Evolutionary conservation across 2,113 vertebrate species (phyloP).

Genomic region (Chaetodon auriga): DNA sequence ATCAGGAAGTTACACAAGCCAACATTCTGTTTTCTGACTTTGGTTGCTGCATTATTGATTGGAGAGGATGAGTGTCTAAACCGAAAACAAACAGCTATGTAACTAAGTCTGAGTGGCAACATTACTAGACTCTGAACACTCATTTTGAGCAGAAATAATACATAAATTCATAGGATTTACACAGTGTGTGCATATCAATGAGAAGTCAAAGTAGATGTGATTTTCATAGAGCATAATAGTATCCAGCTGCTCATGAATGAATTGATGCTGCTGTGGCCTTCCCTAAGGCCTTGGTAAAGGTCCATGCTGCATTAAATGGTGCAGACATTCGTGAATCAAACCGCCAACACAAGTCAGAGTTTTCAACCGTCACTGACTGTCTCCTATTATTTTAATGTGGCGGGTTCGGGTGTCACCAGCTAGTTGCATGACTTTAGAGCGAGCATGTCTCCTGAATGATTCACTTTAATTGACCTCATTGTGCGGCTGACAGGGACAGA

Average conservation of each 20-base stretch:
- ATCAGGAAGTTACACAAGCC: constrained; percentile 13
- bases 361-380: background rate
- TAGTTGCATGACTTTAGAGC: background rate
- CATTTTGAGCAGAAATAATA: background rate
- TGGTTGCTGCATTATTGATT: constrained; percentile 52
- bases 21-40: constrained; percentile 16
- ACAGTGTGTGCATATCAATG: constrained; percentile 9
- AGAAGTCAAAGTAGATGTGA: background rate
- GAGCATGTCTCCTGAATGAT: background rate
- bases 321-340: background rate
- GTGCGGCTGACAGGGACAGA: background rate
- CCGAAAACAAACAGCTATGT: constrained; percentile 33
- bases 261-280: background rate
- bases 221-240: background rate
- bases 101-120: constrained; percentile 15
- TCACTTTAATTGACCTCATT: too few species aligned
- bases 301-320: background rate
- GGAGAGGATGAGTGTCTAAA: constrained; percentile 28
- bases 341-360: background rate
- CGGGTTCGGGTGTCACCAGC: background rate
- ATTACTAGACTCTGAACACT: background rate
- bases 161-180: constrained; percentile 3
- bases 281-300: background rate
- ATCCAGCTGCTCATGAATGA: constrained; percentile 8
- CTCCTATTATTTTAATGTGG: background rate